Evolutionary conservation across 2,888 invertebrate genomes (phyloP).

Genomic region (Synergus umbraculus): DNA sequence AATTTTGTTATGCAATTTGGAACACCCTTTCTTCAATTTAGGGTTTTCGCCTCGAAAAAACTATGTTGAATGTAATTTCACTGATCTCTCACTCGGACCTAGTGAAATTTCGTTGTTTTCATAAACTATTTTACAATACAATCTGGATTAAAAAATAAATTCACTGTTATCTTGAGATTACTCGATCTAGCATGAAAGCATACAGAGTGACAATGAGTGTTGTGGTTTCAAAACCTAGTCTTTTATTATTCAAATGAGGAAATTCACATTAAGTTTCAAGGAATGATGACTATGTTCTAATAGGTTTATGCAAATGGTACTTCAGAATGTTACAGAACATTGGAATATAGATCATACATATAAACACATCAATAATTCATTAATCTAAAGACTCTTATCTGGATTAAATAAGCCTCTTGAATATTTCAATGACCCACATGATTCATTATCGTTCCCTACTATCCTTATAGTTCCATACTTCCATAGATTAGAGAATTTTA

Average conservation of each 20-base stretch:
- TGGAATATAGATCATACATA: slow-evolving; percentile 30
- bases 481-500: neutral
- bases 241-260: slow-evolving; percentile 25
- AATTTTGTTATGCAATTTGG: neutral
- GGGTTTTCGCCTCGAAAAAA: too few relatives aligned
- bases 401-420: slow-evolving; percentile 23
- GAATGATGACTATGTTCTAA: neutral
- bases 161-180: too few relatives aligned
- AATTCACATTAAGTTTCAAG: neutral
- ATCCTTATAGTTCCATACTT: neutral
- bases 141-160: too few relatives aligned
- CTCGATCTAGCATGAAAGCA: too few relatives aligned
- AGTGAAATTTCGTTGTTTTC: too few relatives aligned
- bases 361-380: slow-evolving; percentile 29
- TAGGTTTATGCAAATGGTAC: slow-evolving; percentile 20
- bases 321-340: slow-evolving; percentile 19
- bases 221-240: neutral
- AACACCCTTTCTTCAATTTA: too few relatives aligned
- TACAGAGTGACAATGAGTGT: neutral
- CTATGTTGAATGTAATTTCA: too few relatives aligned
- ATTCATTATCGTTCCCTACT: neutral
- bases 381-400: slow-evolving; percentile 32
- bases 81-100: too few relatives aligned
- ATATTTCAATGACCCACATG: slow-evolving; percentile 25
- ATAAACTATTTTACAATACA: too few relatives aligned